phyloP scores from a whole-genome alignment of 2,797 vertebrate species.

The Coendou prehensilis region DNA sequence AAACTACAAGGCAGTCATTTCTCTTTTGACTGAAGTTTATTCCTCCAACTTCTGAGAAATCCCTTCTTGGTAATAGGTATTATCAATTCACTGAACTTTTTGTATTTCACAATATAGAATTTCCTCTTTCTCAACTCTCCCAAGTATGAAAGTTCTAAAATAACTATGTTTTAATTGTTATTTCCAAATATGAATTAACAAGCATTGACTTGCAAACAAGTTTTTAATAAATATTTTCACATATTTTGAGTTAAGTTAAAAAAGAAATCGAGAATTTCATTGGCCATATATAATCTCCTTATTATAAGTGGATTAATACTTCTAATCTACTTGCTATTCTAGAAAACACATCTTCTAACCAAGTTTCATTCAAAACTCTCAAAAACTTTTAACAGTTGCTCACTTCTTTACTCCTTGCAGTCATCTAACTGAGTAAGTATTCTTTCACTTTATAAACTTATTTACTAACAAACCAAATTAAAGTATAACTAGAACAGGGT shows the following conservation, averaged over 20 bases:
- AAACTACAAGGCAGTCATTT: constrained; percentile 68
- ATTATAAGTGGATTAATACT: background rate
- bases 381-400: background rate
- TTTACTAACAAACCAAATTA: constrained; percentile 19
- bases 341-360: constrained; percentile 5
- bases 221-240: background rate
- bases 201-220: constrained; percentile 21
- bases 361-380: constrained; percentile 37
- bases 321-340: background rate
- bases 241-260: constrained; percentile 53
- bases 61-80: constrained; percentile 43
- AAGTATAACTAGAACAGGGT: constrained; percentile 21
- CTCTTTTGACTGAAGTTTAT: constrained; percentile 41
- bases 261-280: constrained; percentile 20
- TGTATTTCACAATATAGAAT: constrained; percentile 22
- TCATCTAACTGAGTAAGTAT: background rate
- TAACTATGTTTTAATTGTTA: background rate
- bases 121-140: background rate
- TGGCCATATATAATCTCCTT: background rate
- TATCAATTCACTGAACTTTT: constrained; percentile 57
- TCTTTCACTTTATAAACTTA: background rate
- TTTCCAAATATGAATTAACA: background rate
- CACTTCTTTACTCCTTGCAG: constrained; percentile 31
- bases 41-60: background rate
- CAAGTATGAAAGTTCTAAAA: constrained; percentile 46